Evolutionary conservation across 2,113 vertebrate genomes (phyloP).

Genomic region (Psettodes erumei): DNA sequence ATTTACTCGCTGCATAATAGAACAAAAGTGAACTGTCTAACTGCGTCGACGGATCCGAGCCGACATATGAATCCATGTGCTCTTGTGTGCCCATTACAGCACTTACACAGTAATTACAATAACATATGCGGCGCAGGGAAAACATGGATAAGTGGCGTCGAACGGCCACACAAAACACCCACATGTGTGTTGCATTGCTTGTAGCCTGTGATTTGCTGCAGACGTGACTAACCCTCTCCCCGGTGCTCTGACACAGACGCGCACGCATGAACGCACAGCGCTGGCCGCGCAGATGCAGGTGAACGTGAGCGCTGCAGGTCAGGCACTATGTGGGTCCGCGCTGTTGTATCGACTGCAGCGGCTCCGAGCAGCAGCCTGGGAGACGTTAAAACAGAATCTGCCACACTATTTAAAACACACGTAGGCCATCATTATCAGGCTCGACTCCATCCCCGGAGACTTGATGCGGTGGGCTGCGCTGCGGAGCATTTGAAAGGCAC

Average conservation of each 20-base stretch:
- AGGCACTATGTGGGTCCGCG: slow-evolving; percentile 13
- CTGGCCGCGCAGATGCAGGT: background rate
- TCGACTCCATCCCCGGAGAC: slow-evolving; percentile 41
- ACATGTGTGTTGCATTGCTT: slow-evolving; percentile 36
- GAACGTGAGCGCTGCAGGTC: slow-evolving; percentile 16
- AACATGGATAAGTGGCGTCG: slow-evolving; percentile 42
- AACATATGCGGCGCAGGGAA: slow-evolving; percentile 27
- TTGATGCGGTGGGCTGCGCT: slow-evolving; percentile 50
- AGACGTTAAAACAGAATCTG: slow-evolving; percentile 44
- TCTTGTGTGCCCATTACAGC: slow-evolving; percentile 34
- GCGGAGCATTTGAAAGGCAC: slow-evolving; percentile 45
- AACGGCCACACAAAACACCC: slow-evolving; percentile 48
- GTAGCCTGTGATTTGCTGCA: slow-evolving; percentile 39
- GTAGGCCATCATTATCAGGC: slow-evolving; percentile 57
- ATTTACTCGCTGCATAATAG: slow-evolving; percentile 26
- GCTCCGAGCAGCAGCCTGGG: slow-evolving; percentile 12
- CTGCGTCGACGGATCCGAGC: slow-evolving; percentile 3
- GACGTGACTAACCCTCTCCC: slow-evolving; percentile 9
- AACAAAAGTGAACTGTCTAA: slow-evolving; percentile 22
- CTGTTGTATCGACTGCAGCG: background rate
- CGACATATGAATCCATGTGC: slow-evolving; percentile 34
- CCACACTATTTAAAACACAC: slow-evolving; percentile 54
- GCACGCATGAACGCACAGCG: slow-evolving; percentile 5
- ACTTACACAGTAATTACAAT: slow-evolving; percentile 50
- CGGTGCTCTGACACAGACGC: background rate